phyloP scores from a whole-genome alignment of 2,888 invertebrate species.

The Cephus pygmeus region DNA sequence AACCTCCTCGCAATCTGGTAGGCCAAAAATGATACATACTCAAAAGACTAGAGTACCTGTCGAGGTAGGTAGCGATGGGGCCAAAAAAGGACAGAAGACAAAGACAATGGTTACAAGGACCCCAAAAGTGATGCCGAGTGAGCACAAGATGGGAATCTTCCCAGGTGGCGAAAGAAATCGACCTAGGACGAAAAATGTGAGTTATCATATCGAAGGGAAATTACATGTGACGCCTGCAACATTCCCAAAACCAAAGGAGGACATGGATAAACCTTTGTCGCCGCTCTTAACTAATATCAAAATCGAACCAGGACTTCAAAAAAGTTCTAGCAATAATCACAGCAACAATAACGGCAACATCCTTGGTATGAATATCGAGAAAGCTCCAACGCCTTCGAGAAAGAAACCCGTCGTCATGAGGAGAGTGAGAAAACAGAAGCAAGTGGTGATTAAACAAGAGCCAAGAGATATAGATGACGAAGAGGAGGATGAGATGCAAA shows the following conservation, averaged over 20 bases:
- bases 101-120: constrained; percentile 71
- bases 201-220: constrained; percentile 70
- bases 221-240: constrained; percentile 69
- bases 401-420: constrained; percentile 32
- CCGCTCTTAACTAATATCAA: constrained; percentile 30
- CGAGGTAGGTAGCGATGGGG: constrained; percentile 67
- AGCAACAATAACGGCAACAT: constrained; percentile 57
- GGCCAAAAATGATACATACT: constrained; percentile 84
- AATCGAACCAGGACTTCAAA: constrained; percentile 35
- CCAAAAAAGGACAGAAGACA: constrained; percentile 70
- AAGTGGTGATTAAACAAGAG: constrained; percentile 47
- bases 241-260: constrained; percentile 64
- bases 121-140: constrained; percentile 62
- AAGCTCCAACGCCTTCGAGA: constrained; percentile 27
- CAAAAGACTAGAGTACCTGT: constrained; percentile 72
- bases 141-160: constrained; percentile 61
- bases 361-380: constrained; percentile 30
- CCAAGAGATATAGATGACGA: constrained; percentile 35
- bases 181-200: constrained; percentile 76
- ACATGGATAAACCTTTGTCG: constrained; percentile 30
- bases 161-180: constrained; percentile 68
- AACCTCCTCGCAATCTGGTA: constrained; percentile 65
- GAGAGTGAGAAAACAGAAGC: constrained; percentile 40
- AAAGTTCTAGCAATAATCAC: constrained; percentile 38
- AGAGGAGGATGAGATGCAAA: constrained; percentile 22